Conservation (phyloP, 2,113 vertebrate genomes). For the Xenopus laevis region DNA sequence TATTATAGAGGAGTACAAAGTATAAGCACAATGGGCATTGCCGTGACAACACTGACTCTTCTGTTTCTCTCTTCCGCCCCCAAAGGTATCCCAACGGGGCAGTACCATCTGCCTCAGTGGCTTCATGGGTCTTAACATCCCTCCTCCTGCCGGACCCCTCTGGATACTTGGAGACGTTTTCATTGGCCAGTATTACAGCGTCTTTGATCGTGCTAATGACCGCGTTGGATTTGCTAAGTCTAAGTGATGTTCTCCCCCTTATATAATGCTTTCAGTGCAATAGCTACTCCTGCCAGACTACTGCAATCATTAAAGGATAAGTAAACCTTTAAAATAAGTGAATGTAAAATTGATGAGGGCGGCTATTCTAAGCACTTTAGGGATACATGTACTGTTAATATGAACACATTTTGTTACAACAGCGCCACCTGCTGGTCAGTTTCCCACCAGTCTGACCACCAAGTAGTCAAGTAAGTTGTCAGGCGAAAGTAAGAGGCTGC, state of each 20-base stretch:
- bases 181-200: slow-evolving; percentile 87
- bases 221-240: slow-evolving; percentile 85
- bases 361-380: no score
- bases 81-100: slow-evolving; percentile 72
- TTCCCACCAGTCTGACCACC: no score
- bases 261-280: background rate
- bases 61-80: background rate
- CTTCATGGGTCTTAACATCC: slow-evolving; percentile 92
- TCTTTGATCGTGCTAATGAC: slow-evolving; percentile 83
- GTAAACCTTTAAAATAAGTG: no score
- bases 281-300: slow-evolving; percentile 2
- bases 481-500: no score
- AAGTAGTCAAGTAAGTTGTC: no score
- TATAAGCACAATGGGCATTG: no score
- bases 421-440: no score
- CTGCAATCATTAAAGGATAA: slow-evolving; percentile 2
- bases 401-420: no score
- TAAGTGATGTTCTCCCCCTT: slow-evolving; percentile 11
- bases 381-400: no score
- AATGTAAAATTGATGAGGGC: no score
- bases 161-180: slow-evolving; percentile 98
- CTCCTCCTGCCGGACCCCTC: slow-evolving; percentile 83
- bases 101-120: slow-evolving; percentile 85
- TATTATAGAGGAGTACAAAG: no score
- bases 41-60: no score